Base-by-base conservation (phyloP, 2,797 vertebrate genomes). In the Anguilla anguilla region DNA sequence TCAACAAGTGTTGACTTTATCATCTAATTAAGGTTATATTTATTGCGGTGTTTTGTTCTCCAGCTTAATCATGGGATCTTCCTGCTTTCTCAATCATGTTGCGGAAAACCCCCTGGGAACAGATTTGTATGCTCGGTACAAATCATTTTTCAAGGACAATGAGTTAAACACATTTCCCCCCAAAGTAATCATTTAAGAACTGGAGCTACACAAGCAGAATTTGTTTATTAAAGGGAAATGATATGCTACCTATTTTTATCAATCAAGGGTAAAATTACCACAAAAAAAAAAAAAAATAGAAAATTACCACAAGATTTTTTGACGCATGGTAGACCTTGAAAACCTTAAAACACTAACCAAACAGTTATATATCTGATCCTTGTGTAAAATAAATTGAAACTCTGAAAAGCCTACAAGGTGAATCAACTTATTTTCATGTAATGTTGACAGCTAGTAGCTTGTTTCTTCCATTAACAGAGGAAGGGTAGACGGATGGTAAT, bases 151-250 rank as follows among this genome's bases (percentile, higher is more conserved):
- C 49, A 55, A 31, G 53, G 25, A 31, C 85, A 74, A 25, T 53
- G 35, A 77, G 7, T 31, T 19, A 43, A 15, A 46, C 46, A 11
- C 22, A 11, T 74, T 51, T 35, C 55, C 64, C 22, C 6, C n/a
- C 61, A 64, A 64, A n/a, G 31, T 77, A 81, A 39, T 19, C 35
- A 49, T 83, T 84, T 72, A 81, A 72, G 39, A 53, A 86, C 89
- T 84, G 9, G 51, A 64, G 57, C 19, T 28, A 57, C 25, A 57
- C 4, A 35, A 55, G 28, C 39, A 81, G n/a, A 67, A 25, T 59
- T 7, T 22, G 51, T 43, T 6, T 61, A 17, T 83, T 83, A 83
- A 51, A 82, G 43, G 61, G 49, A 72, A n/a, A 83, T 84, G 19
- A 89, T 61, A 49, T 22, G 2, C 46, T 51, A 49, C 46, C 46